Conservation (phyloP, 2,113 vertebrate genomes). For the Heloderma charlesbogerti region DNA sequence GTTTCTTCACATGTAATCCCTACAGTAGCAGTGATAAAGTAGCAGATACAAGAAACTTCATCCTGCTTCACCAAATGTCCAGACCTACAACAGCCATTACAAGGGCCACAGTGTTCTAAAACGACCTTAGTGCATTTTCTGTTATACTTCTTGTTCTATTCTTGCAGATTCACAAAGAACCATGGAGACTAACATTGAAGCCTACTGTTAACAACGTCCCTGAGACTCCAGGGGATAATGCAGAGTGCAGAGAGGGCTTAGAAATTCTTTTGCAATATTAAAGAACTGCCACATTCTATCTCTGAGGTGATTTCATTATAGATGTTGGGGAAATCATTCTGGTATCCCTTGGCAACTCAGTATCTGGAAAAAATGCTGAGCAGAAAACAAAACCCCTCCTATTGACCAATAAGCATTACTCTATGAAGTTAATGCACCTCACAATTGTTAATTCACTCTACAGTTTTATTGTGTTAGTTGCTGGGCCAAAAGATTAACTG, state of each 20-base stretch:
- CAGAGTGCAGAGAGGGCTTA: not conserved
- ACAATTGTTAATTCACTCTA: not conserved
- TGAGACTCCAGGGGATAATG: not conserved
- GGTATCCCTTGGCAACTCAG: not conserved
- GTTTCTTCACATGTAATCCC: not conserved
- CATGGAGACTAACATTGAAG: not conserved
- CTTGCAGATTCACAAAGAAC: not conserved
- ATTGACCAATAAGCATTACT: not conserved
- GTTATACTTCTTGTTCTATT: not conserved
- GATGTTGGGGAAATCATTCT: slow-evolving; percentile 9
- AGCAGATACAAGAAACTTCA: not conserved
- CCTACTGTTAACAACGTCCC: not conserved
- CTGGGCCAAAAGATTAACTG: too few relatives aligned
- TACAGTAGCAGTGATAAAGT: not conserved
- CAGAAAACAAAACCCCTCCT: not conserved
- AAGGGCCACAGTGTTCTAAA: not conserved
- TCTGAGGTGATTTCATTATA: slow-evolving; percentile 30
- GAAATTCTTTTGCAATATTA: slow-evolving; percentile 18
- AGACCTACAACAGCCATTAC: not conserved
- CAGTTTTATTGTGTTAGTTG: not conserved
- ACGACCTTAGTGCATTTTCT: not conserved
- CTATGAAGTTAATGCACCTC: not conserved
- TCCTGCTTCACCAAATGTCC: not conserved
- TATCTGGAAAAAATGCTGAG: not conserved
- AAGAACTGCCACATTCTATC: slow-evolving; percentile 22